Evolutionary conservation across 2,888 invertebrate species (phyloP), one percentile per base, ranked within the genome.

Genomic region (Drosophila flavopinicola): DNA sequence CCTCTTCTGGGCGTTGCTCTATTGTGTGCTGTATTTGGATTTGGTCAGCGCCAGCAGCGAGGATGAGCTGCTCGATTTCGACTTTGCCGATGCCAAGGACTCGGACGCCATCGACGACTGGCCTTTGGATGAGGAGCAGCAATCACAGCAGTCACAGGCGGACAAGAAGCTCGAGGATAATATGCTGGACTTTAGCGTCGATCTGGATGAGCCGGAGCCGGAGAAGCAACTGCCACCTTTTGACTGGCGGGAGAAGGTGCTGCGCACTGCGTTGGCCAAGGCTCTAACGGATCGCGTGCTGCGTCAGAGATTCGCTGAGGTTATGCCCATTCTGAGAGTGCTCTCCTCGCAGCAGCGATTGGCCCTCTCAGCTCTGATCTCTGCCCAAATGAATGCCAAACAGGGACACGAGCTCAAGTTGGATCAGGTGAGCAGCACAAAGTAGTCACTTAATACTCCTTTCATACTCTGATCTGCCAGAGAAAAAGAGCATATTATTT

Each of bases 241-340:
- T 10, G 83, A 87, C 37, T 78, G 91, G 48, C 92, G 92, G 30
- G 93, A 93, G 47, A 91, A 91, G 1, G 90, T 92, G 78, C 88
- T 94, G 13, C 92, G 93, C 69, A 92, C 92, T 27, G 93, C 93
- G 1, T 91, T 94, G 51, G 72, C 93, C 11, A 91, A 92, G 73
- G 94, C 94, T 0, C 88, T 94, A 86, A 93, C 93, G 68, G 92
- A 92, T 77, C 93, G 93, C 44, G 93, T 93, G 29, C 92, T 94
- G 41, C 92, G 93, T 13, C 93, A 93, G 64, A 93, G 93, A 84
- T 93, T 94, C 54, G 93, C 93, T 0, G 93, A 94, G 89, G 92
- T 94, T 20, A 90, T 94, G 90, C 94, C 95, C 35, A 94, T 94
- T 71, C 91, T 94, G 70, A 92, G 94, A 42, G 93, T 93, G 2